These are phyloP conservation scores for Zosterops japonicus DNA, from an alignment of 2,113 vertebrate genomes.

Conservation along the genomic window DNA sequence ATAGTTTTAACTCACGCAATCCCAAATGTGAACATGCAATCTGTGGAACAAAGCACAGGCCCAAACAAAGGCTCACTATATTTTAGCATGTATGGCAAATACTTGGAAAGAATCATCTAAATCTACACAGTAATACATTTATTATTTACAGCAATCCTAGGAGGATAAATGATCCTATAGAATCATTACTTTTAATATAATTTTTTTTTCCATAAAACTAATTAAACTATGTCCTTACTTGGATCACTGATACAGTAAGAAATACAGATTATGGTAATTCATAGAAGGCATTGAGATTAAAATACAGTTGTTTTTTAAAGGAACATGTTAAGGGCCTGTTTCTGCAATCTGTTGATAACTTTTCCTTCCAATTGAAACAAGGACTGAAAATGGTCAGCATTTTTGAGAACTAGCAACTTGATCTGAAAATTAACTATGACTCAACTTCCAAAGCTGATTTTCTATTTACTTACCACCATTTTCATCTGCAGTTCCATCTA, in stretches of 20 bases:
- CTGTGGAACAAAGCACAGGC: accelerated
- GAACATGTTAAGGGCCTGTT: not conserved
- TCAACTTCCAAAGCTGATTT: not conserved
- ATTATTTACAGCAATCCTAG: not conserved
- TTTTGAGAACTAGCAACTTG: not conserved
- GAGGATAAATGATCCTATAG: not conserved
- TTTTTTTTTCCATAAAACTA: not conserved
- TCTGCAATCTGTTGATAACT: not conserved
- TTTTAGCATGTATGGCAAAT: not conserved
- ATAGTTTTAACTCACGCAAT: not conserved
- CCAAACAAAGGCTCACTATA: not conserved
- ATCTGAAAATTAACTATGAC: not conserved
- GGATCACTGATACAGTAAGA: not conserved
- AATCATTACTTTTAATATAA: not conserved
- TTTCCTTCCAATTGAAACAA: not conserved
- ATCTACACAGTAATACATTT: not conserved
- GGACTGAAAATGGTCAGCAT: not conserved
- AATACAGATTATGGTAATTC: not conserved
- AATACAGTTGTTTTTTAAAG: not conserved
- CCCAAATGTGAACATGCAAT: not conserved
- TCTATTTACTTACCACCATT: slow-evolving; percentile 85
- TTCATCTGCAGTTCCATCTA: slow-evolving; percentile 97
- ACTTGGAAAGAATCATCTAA: not conserved
- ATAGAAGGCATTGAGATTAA: not conserved
- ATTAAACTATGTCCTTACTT: not conserved